These are phyloP conservation scores for Spinibarbus caldwelli DNA, from an alignment of 2,797 vertebrate species.

Conservation along the genomic window DNA sequence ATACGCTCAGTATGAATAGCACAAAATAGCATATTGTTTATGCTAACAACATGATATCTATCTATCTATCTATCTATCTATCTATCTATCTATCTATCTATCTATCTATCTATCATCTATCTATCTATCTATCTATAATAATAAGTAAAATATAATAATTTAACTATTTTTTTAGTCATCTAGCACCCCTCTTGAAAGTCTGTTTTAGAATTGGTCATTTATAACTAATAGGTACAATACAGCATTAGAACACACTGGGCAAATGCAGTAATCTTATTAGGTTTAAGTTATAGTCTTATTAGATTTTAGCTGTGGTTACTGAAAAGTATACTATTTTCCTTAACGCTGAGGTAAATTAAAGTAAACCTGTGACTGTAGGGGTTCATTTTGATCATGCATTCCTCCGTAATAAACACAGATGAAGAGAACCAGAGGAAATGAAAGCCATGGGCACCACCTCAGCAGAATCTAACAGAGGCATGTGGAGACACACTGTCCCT, in stretches of 20 bases:
- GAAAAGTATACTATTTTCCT: neutral
- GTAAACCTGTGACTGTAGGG: neutral
- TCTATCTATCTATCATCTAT: neutral
- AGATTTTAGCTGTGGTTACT: neutral
- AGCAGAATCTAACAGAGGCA: conserved; percentile 4
- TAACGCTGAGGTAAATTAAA: conserved; percentile 1
- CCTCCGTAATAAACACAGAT: neutral
- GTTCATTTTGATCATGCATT: neutral
- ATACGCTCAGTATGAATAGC: too few relatives aligned
- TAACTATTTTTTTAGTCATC: neutral
- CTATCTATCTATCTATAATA: too few relatives aligned
- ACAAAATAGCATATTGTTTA: too few relatives aligned
- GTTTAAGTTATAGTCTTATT: neutral
- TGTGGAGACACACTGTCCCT: neutral
- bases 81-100: neutral
- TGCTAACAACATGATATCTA: too few relatives aligned
- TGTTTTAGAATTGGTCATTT: neutral
- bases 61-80: neutral
- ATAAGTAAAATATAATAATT: neutral
- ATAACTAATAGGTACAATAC: neutral
- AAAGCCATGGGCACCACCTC: neutral
- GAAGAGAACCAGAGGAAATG: neutral
- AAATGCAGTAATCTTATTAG: neutral
- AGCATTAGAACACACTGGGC: neutral
- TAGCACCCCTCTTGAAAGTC: neutral